phyloP scores from a whole-genome alignment of 2,888 invertebrate genomes.

The Sminthurides aquaticus region DNA sequence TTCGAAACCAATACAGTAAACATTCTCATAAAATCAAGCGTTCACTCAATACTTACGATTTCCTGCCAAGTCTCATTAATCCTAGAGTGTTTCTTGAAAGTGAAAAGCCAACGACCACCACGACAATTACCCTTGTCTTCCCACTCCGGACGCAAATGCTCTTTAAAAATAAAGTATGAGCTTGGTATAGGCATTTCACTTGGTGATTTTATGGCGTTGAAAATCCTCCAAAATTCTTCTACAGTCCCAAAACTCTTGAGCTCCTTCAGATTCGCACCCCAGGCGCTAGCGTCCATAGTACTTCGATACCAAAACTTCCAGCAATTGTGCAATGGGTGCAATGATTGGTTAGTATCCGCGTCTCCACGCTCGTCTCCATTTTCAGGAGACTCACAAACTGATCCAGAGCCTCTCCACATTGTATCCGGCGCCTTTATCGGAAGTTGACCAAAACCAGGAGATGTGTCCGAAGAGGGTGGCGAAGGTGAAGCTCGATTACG shows the following conservation, averaged over 20 bases:
- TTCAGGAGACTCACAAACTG: neutral
- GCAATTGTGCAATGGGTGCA: slow-evolving; percentile 81
- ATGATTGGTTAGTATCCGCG: neutral
- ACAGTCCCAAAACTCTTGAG: slow-evolving; percentile 93
- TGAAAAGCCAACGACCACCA: slow-evolving; percentile 86
- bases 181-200: slow-evolving; percentile 69
- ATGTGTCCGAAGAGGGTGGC: neutral
- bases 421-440: neutral
- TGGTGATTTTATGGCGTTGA: slow-evolving; percentile 80
- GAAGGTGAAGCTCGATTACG: neutral
- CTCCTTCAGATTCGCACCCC: slow-evolving; percentile 89
- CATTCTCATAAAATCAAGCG: too few relatives aligned
- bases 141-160: slow-evolving; percentile 91
- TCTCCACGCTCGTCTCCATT: neutral
- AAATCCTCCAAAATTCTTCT: slow-evolving; percentile 97
- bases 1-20: too few relatives aligned
- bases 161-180: slow-evolving; percentile 60
- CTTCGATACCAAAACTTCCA: slow-evolving; percentile 80
- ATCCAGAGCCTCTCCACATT: neutral
- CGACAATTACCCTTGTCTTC: slow-evolving; percentile 79
- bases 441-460: neutral
- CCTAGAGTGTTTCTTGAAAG: slow-evolving; percentile 61
- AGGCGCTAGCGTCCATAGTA: slow-evolving; percentile 88
- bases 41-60: slow-evolving; percentile 59
- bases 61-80: slow-evolving; percentile 81